These are phyloP conservation scores for Ametastegia equiseti DNA, from an alignment of 2,888 invertebrate species.

Conservation along the genomic window DNA sequence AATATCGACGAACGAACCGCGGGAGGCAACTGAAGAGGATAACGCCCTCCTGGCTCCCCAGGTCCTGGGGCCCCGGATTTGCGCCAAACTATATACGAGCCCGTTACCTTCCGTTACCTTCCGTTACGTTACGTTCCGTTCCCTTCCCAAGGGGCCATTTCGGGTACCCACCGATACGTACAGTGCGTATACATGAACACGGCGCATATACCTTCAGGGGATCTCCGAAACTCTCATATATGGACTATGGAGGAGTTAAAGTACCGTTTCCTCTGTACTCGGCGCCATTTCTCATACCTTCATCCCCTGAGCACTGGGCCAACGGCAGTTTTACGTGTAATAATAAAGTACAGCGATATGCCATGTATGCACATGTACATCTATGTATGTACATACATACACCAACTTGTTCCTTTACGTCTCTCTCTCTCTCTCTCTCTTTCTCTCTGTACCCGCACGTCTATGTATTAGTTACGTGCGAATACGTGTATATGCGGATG, in stretches of 20 bases:
- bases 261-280: not conserved
- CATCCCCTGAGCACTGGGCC: too few species aligned
- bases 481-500: slow-evolving; percentile 50
- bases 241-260: not conserved
- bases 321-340: slow-evolving; percentile 3
- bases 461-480: not conserved
- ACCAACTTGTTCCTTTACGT: too few species aligned
- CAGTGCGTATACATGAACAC: not conserved
- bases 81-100: not conserved
- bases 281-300: not conserved
- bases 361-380: not conserved
- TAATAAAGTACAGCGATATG: slow-evolving; percentile 7
- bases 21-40: slow-evolving; percentile 19
- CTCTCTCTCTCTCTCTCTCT: too few species aligned
- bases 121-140: too few species aligned
- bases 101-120: too few species aligned
- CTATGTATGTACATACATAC: not conserved
- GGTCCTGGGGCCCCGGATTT: not conserved
- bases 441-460: not conserved
- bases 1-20: slow-evolving; percentile 32
- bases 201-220: not conserved
- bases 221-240: too few species aligned
- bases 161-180: not conserved
- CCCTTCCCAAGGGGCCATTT: slow-evolving; percentile 13
- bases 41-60: slow-evolving; percentile 22